These are phyloP conservation scores for Habropoda laboriosa DNA, from an alignment of 1,140 invertebrate genomes.

Conservation along the genomic window DNA sequence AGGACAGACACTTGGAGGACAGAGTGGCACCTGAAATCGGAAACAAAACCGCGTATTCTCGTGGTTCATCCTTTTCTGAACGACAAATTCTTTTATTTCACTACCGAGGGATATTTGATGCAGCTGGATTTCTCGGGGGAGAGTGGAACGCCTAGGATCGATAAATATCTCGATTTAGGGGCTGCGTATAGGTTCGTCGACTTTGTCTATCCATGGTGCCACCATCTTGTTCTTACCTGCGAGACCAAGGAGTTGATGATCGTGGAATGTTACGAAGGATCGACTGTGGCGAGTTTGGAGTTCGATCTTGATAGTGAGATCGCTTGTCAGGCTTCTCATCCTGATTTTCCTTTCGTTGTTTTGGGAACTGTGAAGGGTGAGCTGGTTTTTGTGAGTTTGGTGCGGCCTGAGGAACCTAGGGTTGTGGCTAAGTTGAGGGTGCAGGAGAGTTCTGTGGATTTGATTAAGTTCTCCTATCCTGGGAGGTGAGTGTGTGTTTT, in stretches of 20 bases:
- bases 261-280: conserved; percentile 63
- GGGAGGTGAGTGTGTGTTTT: conserved; percentile 73
- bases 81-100: conserved; percentile 71
- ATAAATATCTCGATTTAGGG: conserved; percentile 57
- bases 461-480: conserved; percentile 74
- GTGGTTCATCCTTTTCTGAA: conserved; percentile 57
- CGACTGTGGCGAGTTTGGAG: conserved; percentile 52
- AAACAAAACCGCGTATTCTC: conserved; percentile 60
- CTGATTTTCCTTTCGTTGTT: conserved; percentile 69
- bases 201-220: conserved; percentile 74
- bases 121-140: conserved; percentile 57
- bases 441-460: conserved; percentile 65
- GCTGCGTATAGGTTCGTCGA: conserved; percentile 64
- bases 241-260: conserved; percentile 59
- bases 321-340: conserved; percentile 63
- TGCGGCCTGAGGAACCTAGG: conserved; percentile 60
- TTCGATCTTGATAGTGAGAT: conserved; percentile 60
- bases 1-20: conserved; percentile 59
- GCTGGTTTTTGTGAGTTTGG: conserved; percentile 63
- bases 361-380: conserved; percentile 69
- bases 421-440: conserved; percentile 61
- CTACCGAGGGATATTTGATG: conserved; percentile 71
- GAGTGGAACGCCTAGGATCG: not conserved
- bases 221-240: conserved; percentile 66
- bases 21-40: conserved; percentile 63